Conservation (phyloP, 2,113 vertebrate genomes). For the Pimephales promelas region DNA sequence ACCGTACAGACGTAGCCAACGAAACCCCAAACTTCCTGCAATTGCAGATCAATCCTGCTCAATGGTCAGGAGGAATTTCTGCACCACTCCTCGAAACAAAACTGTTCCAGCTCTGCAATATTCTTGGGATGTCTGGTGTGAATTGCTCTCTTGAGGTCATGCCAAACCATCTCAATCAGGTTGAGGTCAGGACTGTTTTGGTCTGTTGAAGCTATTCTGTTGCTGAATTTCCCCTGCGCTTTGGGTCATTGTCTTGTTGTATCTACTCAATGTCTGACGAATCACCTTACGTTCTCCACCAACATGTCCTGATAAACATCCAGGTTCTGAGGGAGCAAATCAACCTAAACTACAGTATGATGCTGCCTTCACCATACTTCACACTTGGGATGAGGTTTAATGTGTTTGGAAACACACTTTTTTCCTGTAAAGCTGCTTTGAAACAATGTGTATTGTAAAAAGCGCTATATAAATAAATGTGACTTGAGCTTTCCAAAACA, state of each 20-base stretch:
- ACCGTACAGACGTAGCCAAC: not conserved
- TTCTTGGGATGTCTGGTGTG: slow-evolving; percentile 14
- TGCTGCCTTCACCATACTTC: not conserved
- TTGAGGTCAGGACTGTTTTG: slow-evolving; percentile 6
- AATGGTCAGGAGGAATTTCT: slow-evolving; percentile 23
- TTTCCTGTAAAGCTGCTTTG: no score
- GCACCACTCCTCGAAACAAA: not conserved
- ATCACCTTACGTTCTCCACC: not conserved
- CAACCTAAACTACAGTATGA: not conserved
- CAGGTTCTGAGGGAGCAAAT: not conserved
- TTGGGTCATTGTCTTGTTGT: slow-evolving; percentile 7
- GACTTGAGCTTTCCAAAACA: not conserved
- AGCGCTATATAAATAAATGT: no score
- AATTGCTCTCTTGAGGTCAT: slow-evolving; percentile 10
- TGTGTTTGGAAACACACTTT: no score
- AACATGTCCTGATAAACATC: not conserved
- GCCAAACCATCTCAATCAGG: slow-evolving; percentile 28
- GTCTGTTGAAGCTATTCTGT: not conserved
- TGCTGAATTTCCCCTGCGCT: not conserved
- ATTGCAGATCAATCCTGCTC: slow-evolving; percentile 5
- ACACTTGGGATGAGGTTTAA: not conserved
- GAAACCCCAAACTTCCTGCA: slow-evolving; percentile 16
- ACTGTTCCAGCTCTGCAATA: not conserved
- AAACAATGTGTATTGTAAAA: no score
- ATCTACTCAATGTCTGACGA: not conserved